Conservation (phyloP, 1,140 invertebrate genomes). For the Lamellibrachia luymesi region DNA sequence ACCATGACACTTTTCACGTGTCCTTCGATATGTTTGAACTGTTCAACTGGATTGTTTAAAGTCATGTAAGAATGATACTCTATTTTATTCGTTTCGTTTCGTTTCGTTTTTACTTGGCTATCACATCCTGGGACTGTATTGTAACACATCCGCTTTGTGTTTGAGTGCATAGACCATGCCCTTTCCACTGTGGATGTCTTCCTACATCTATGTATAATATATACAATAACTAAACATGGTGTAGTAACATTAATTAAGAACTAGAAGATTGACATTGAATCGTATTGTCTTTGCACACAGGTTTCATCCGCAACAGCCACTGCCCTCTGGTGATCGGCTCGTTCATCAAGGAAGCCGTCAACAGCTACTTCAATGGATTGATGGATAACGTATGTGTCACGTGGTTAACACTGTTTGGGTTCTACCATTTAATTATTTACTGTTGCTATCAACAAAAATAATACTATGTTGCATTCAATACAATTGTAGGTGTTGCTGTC, state of each 20-base stretch:
- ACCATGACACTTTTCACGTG: background rate
- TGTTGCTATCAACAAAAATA: background rate
- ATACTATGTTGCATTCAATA: background rate
- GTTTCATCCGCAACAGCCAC: slow-evolving; percentile 6
- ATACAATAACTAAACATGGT: background rate
- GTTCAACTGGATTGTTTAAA: background rate
- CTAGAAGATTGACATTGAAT: background rate
- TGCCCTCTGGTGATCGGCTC: slow-evolving; percentile 2
- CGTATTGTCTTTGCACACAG: slow-evolving; percentile 4
- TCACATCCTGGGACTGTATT: background rate
- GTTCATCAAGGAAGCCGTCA: background rate
- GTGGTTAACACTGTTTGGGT: background rate
- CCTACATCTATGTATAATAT: background rate
- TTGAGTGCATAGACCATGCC: too few species aligned
- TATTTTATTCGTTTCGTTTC: background rate
- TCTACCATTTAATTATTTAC: too few species aligned
- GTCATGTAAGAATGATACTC: background rate
- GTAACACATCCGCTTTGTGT: too few species aligned
- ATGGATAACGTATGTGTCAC: background rate
- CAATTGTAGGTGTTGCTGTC: background rate
- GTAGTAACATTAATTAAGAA: background rate
- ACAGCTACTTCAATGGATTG: background rate
- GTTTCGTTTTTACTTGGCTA: background rate
- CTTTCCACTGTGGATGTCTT: background rate
- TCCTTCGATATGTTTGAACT: background rate